These are phyloP conservation scores for Baccha elongata DNA, from an alignment of 2,888 invertebrate species.

Conservation along the genomic window DNA sequence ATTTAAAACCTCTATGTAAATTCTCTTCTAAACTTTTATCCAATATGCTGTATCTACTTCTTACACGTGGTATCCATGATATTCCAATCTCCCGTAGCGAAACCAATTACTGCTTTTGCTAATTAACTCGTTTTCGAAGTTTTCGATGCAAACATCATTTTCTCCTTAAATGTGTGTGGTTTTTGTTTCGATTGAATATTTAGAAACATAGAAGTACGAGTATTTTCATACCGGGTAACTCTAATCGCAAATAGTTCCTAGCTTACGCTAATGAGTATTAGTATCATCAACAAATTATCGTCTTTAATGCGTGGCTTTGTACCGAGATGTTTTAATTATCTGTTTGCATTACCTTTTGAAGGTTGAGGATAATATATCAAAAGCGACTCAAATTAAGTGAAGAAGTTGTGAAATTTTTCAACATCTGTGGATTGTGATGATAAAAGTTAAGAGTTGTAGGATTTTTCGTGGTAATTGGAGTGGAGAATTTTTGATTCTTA, in stretches of 20 bases:
- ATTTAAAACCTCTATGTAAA: slow-evolving; percentile 66
- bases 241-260: slow-evolving; percentile 49
- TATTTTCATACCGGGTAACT: slow-evolving; percentile 48
- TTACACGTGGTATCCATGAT: slow-evolving; percentile 45
- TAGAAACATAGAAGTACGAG: slow-evolving; percentile 23
- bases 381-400: not conserved
- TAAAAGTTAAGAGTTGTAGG: no score
- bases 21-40: slow-evolving; percentile 46
- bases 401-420: not conserved
- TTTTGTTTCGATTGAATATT: not conserved
- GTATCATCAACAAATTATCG: slow-evolving; percentile 52
- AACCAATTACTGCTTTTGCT: slow-evolving; percentile 69
- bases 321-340: slow-evolving; percentile 55
- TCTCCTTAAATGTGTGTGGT: slow-evolving; percentile 10
- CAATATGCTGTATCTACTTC: not conserved
- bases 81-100: slow-evolving; percentile 61
- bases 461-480: no score
- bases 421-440: no score
- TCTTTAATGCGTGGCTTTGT: slow-evolving; percentile 27
- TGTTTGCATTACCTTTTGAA: slow-evolving; percentile 33
- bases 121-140: slow-evolving; percentile 71
- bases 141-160: slow-evolving; percentile 42
- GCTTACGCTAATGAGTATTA: slow-evolving; percentile 65
- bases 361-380: not conserved
- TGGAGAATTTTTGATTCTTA: no score